Evolutionary conservation across 2,888 invertebrate species (phyloP).

Genomic region (Cephalotes varians): DNA sequence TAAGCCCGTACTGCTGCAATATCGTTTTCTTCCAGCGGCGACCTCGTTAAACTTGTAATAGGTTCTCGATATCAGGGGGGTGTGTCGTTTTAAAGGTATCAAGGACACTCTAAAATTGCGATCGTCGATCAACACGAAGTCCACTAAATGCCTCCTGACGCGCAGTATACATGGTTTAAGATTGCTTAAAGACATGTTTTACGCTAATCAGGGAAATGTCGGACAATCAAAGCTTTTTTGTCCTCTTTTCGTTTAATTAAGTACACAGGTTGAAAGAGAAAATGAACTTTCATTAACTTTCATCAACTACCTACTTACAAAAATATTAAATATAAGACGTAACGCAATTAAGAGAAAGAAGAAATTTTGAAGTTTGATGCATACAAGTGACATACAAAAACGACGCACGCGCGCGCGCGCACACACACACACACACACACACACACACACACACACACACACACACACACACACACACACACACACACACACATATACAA

Average conservation of each 20-base stretch:
- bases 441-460: too few species aligned
- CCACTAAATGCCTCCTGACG: conserved; percentile 29
- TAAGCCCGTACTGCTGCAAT: conserved; percentile 59
- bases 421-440: too few species aligned
- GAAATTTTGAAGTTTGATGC: neutral
- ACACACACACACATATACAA: too few species aligned
- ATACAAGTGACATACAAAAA: neutral
- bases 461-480: too few species aligned
- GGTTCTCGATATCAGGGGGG: conserved; percentile 58
- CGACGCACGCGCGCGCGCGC: too few species aligned
- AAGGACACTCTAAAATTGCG: conserved; percentile 57
- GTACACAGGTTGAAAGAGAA: neutral
- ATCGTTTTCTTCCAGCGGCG: conserved; percentile 64
- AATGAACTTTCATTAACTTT: neutral
- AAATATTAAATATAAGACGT: conserved; percentile 2
- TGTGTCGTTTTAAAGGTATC: conserved; percentile 50
- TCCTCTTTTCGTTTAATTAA: neutral
- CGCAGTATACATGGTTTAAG: neutral
- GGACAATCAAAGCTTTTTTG: neutral
- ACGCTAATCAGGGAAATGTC: neutral
- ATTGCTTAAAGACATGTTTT: conserved; percentile 6
- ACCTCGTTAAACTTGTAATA: conserved; percentile 67
- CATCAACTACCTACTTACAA: neutral
- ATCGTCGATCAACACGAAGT: conserved; percentile 55
- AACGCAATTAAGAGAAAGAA: neutral